Evolutionary conservation across 2,888 invertebrate species (phyloP).

Genomic region (Agonopterix arenella): DNA sequence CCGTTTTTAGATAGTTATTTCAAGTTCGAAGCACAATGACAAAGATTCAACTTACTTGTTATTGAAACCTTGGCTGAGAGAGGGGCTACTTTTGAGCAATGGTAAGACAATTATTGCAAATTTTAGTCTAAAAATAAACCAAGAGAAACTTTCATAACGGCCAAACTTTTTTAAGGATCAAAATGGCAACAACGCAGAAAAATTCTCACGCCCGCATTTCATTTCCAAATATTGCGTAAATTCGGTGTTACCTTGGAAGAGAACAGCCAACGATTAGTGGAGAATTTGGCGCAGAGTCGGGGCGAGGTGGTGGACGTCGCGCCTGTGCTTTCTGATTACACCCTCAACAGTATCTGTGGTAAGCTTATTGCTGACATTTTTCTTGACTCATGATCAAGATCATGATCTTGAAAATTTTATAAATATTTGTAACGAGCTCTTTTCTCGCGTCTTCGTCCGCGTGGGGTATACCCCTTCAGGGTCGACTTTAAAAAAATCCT

Average conservation of each 20-base stretch:
- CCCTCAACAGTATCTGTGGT: constrained; percentile 82
- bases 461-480: no score
- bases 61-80: constrained; percentile 67
- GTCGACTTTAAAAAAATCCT: no score
- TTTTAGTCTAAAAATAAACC: no score
- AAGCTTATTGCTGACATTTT: constrained; percentile 9
- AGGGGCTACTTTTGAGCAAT: constrained; percentile 68
- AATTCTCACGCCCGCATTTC: constrained; percentile 79
- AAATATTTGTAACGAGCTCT: no score
- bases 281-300: constrained; percentile 27
- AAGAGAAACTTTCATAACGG: no score
- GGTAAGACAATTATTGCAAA: constrained; percentile 25
- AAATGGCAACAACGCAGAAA: constrained; percentile 80
- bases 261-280: constrained; percentile 51
- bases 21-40: constrained; percentile 60
- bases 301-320: constrained; percentile 51
- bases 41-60: constrained; percentile 70
- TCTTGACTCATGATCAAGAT: constrained; percentile 26
- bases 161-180: constrained; percentile 33
- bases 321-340: constrained; percentile 71
- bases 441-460: no score
- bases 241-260: constrained; percentile 58
- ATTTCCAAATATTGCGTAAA: constrained; percentile 76
- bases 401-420: no score
- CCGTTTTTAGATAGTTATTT: constrained; percentile 52